Conservation (phyloP, 2,797 vertebrate genomes). For the Acestrorhynchus altus region DNA sequence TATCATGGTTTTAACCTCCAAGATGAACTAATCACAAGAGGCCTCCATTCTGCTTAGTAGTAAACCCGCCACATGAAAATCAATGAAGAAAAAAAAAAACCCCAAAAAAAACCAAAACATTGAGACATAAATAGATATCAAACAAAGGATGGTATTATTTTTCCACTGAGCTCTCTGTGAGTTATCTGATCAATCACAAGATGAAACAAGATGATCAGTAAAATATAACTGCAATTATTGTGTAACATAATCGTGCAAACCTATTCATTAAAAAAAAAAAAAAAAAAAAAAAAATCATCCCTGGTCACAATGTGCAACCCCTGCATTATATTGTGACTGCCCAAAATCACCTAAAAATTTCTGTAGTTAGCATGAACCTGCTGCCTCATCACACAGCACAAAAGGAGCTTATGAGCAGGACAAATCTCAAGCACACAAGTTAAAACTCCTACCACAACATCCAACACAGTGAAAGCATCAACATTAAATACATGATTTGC, state of each 20-base stretch:
- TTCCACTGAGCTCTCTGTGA: not conserved
- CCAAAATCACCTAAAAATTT: constrained; percentile 35
- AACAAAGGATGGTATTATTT: not conserved
- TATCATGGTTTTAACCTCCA: not conserved
- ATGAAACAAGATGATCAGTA: not conserved
- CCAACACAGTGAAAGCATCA: constrained; percentile 29
- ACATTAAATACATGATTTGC: constrained; percentile 54
- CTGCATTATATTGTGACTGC: constrained; percentile 12
- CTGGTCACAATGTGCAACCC: constrained; percentile 18
- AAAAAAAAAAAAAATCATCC: not conserved
- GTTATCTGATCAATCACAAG: constrained; percentile 5
- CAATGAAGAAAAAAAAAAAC: too few species aligned
- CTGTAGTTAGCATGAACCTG: constrained; percentile 29
- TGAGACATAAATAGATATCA: constrained; percentile 24
- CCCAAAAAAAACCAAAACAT: too few species aligned
- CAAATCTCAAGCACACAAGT: constrained; percentile 22
- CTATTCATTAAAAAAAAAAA: not conserved
- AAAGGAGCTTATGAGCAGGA: constrained; percentile 22
- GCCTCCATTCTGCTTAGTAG: constrained; percentile 4
- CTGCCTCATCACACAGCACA: constrained; percentile 15
- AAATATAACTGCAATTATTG: constrained; percentile 1
- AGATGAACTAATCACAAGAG: constrained; percentile 18
- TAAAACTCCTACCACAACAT: constrained; percentile 29
- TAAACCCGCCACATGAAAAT: not conserved
- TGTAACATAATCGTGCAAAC: constrained; percentile 14